Evolutionary conservation across 1,140 invertebrate genomes (phyloP), one percentile per base, ranked within the genome.

Genomic region (Drosophila paulistorum): DNA sequence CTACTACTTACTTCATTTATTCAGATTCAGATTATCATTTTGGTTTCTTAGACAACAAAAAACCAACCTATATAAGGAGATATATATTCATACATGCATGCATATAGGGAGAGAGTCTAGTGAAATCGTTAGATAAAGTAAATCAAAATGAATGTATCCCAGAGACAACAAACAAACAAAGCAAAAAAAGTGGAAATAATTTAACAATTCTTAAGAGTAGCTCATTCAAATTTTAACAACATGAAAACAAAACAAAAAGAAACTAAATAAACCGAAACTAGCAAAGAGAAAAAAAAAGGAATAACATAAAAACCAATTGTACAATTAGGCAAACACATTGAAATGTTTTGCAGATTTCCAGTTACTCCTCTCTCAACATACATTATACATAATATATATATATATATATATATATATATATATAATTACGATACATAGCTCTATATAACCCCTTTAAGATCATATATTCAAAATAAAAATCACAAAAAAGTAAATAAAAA

Each of bases 141-240:
- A 39, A 39, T 39, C 37, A 39, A 39, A 39, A 39, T 77, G 84
- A 87, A 77, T 42, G 67, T 74, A 77, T 66, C 64, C 75, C 64
- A 17, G 45, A 51, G 45, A 48, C 7, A 48, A 48, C 45, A 48
- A 20, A 17, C 11, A 10, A 30, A 30, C 17, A 10, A 23, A 48
- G 3, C 9, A 14, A 48, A 10, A 14, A 10, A 23, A 51, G 10
- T 39, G 9, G 1, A 51, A 20, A 61, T 41, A 37, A 48, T 71
- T 62, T 39, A 76, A 48, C 69, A 65, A 73, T 78, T 59, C 67
- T 77, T 78, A 73, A 68, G 71, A 23, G 84, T 87, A 87, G 85
- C 71, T 89, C 84, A 89, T 89, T 89, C 77, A 81, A 89, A 77
- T 89, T 89, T 89, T 84, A 89, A 76, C 65, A 77, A 76, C 71